phyloP scores from a whole-genome alignment of 2,113 vertebrate species.

The Pica pica region DNA sequence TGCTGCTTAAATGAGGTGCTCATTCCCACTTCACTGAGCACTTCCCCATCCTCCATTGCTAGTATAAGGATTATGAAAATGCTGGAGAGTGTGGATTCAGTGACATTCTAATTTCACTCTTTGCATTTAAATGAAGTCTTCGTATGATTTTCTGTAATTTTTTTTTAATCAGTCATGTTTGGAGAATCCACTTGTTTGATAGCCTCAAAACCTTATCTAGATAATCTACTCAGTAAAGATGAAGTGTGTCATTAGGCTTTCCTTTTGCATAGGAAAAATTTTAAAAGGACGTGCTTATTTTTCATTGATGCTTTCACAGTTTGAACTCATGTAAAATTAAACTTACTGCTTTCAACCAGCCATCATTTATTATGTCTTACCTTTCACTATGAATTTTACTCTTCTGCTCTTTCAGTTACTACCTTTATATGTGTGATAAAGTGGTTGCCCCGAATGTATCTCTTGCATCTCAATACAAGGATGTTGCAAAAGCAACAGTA shows the following conservation, averaged over 20 bases:
- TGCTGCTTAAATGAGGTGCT: neutral
- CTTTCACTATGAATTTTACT: neutral
- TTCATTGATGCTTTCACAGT: neutral
- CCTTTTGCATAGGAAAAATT: neutral
- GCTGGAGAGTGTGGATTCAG: neutral
- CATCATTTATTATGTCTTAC: neutral
- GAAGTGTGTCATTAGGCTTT: neutral
- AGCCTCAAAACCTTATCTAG: neutral
- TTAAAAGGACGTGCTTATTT: neutral
- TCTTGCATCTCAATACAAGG: constrained; percentile 76
- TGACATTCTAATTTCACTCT: neutral
- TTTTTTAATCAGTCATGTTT: neutral
- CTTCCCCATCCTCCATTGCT: neutral
- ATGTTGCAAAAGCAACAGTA: constrained; percentile 62
- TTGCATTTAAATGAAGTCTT: neutral
- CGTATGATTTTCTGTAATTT: neutral
- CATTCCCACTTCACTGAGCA: neutral
- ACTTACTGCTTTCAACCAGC: neutral
- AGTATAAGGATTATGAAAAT: neutral
- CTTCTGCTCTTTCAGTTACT: constrained; percentile 81
- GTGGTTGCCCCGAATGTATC: constrained; percentile 96
- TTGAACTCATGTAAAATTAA: neutral
- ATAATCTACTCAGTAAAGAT: neutral
- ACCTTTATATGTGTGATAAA: constrained; percentile 96
- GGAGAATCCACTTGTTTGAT: neutral